Evolutionary conservation across 2,797 vertebrate genomes (phyloP), one percentile per base, ranked within the genome.

Genomic region (Bradypus variegatus): DNA sequence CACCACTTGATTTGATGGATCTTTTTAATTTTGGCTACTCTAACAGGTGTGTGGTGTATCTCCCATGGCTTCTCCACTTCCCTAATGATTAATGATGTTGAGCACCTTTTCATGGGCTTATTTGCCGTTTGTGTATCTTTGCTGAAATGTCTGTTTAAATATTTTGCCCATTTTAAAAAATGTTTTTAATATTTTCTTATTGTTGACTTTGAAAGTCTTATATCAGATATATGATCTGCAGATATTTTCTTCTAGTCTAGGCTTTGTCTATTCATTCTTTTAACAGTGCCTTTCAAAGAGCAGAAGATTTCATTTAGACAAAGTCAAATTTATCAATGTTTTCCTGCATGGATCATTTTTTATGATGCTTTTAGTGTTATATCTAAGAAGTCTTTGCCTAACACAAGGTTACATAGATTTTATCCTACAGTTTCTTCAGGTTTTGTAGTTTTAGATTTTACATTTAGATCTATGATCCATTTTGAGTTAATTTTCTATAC

Each of bases 1-100:
- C 12, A 27, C 8, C 16, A 4, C 29, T 12, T 25, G 36, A n/a
- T 2, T 0, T 33, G 27, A 50, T 16, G 9, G 3, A 6, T 58
- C 75, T 14, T 78, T 31, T 48, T 33, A 23, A 45, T 41, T 7
- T 16, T 36, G 60, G 36, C 36, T 25, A 6, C 9, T 23, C 33
- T 19, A 11, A 5, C 13, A 9, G 14, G 31, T 7, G 6, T 38
- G 45, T 19, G 36, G 73, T 25, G 75, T 3, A 5, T 58, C 6
- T 62, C 19, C 7, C 1, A 5, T 58, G 11, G 75, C 19, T 3
- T 15, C 14, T 41, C 36, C 2, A 1, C 33, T 70, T 79, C 29
- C 14, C 50, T 18, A 45, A 1, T 3, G 76, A 58, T 50, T 3
- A 33, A 13, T 16, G 64, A 8, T 15, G 36, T 19, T 8, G 3